Percentiles rank a stretch among this genome's conserved stretches.
These are phyloP conservation scores for Pantherophis vulpinus DNA, from an alignment of 2,797 vertebrate species.

Conservation along the genomic window DNA sequence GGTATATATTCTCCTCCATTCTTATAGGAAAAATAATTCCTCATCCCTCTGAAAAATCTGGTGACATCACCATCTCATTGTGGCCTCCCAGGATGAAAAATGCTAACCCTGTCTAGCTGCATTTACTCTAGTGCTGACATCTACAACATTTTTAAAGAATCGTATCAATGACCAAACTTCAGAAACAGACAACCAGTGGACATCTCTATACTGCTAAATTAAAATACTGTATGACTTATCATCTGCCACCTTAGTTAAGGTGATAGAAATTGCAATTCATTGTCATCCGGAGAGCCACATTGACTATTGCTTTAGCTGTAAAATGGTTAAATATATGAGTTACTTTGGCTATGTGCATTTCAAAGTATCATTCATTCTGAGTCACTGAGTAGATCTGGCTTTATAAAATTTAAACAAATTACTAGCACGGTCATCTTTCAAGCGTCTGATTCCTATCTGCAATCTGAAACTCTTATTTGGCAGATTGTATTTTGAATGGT, in stretches of 20 bases:
- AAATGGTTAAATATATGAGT: not conserved
- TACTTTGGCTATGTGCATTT: not conserved
- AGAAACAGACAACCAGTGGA: not conserved
- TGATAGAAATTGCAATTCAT: not conserved
- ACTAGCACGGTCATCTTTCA: not conserved
- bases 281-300: not conserved
- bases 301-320: not conserved
- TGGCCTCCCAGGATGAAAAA: not conserved
- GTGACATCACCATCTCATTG: not conserved
- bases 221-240: not conserved
- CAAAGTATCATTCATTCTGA: not conserved
- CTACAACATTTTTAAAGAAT: not conserved
- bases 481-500: constrained; percentile 22
- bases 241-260: not conserved
- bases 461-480: not conserved
- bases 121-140: too few species aligned
- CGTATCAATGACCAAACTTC: not conserved
- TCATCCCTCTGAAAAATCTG: not conserved
- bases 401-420: not conserved
- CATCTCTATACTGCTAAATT: not conserved
- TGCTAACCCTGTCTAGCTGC: not conserved
- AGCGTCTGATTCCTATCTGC: not conserved
- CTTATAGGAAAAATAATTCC: not conserved
- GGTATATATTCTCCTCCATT: not conserved
- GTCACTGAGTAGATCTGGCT: not conserved